phyloP scores from a whole-genome alignment of 1,140 invertebrate species.

The Euborellia annulipes region DNA sequence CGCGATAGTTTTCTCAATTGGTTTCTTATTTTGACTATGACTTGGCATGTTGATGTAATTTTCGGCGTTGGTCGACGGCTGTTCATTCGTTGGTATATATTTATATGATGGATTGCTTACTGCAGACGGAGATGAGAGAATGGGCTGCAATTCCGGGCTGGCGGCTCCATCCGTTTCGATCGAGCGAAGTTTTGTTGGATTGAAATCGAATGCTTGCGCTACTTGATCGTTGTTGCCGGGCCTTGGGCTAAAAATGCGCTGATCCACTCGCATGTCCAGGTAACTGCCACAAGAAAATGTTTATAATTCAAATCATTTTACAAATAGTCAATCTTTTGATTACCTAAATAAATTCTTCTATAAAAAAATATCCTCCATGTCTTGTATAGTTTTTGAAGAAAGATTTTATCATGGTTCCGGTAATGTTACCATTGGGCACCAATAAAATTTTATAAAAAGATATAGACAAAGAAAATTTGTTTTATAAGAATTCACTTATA shows the following conservation, averaged over 20 bases:
- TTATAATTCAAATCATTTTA: too few relatives aligned
- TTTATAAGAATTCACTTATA: too few relatives aligned
- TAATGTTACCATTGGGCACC: too few relatives aligned
- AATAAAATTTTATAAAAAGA: too few relatives aligned
- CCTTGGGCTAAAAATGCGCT: not conserved
- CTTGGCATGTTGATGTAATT: constrained; percentile 43
- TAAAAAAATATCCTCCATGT: too few relatives aligned
- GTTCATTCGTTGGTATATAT: constrained; percentile 23
- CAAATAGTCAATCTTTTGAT: too few relatives aligned
- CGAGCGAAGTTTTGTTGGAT: constrained; percentile 26
- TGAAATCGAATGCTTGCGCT: constrained; percentile 16
- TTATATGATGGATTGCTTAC: constrained; percentile 5
- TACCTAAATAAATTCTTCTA: too few relatives aligned
- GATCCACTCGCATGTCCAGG: constrained; percentile 7
- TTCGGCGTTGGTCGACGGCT: constrained; percentile 30
- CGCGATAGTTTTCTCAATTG: constrained; percentile 23
- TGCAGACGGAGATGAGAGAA: constrained; percentile 16
- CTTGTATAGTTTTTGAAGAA: too few relatives aligned
- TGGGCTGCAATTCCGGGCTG: constrained; percentile 22
- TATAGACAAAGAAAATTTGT: too few relatives aligned
- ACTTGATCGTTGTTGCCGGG: constrained; percentile 8
- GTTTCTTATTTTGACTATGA: constrained; percentile 31
- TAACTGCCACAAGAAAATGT: too few relatives aligned
- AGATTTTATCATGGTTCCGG: too few relatives aligned
- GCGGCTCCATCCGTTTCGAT: constrained; percentile 20